Percentiles rank a stretch among this genome's conserved stretches.
These are phyloP conservation scores for Agrotis puta DNA, from an alignment of 2,888 invertebrate genomes.

Conservation along the genomic window DNA sequence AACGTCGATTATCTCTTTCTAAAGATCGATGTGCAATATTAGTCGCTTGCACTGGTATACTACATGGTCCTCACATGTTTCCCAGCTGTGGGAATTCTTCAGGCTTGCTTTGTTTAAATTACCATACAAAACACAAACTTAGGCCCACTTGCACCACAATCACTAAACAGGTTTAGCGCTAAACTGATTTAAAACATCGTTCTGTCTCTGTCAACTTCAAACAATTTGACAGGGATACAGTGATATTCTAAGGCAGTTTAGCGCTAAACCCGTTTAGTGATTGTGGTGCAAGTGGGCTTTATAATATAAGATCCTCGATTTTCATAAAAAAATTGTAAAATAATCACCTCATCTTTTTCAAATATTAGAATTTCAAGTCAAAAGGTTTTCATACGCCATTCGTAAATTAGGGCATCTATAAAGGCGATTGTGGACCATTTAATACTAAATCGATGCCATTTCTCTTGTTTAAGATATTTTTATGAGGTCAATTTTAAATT, in stretches of 20 bases:
- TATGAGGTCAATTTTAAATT: constrained; percentile 3
- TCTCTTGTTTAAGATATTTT: constrained; percentile 46
- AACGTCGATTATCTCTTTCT: no score
- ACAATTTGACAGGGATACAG: no score
- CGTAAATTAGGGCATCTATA: constrained; percentile 19
- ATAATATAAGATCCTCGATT: not conserved
- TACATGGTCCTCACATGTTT: not conserved
- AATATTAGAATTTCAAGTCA: constrained; percentile 11
- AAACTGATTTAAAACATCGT: no score
- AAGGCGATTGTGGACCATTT: constrained; percentile 24
- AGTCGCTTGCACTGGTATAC: no score
- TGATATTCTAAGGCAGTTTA: no score
- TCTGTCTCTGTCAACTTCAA: no score
- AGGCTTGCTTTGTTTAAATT: no score
- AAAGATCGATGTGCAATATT: no score
- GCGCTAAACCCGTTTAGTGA: no score
- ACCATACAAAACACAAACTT: not conserved
- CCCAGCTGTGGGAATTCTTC: not conserved
- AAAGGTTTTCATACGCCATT: constrained; percentile 1
- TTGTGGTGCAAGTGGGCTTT: no score
- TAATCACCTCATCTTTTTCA: not conserved
- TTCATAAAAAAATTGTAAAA: constrained; percentile 8
- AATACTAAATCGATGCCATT: constrained; percentile 57
- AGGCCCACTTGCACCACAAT: no score
- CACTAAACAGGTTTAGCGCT: no score